Evolutionary conservation across 37 sponge, comb jelly and placozoan genomes (phyloP).

Genomic region (Eunapius fragilis): DNA sequence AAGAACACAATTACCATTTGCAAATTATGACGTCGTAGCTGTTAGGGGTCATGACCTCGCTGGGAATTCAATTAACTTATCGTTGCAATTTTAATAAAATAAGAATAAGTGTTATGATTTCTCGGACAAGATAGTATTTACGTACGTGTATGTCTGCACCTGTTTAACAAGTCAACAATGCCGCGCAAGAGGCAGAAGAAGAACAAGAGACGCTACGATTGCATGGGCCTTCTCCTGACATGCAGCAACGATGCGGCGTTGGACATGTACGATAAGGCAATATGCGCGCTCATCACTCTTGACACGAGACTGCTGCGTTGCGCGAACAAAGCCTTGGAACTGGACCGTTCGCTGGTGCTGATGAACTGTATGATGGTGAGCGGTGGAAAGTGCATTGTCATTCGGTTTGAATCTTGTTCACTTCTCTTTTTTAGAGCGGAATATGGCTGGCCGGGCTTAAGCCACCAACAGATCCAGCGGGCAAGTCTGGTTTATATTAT

Average conservation of each 20-base stretch:
- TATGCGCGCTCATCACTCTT: constrained; percentile 19
- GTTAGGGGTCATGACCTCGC: too few relatives aligned
- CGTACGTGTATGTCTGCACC: too few relatives aligned
- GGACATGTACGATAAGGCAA: constrained; percentile 27
- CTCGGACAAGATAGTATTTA: too few relatives aligned
- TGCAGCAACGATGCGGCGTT: constrained; percentile 39
- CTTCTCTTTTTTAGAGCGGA: constrained; percentile 5
- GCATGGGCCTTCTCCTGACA: constrained; percentile 28
- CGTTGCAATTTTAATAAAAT: too few relatives aligned
- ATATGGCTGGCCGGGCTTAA: constrained; percentile 2
- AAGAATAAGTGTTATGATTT: too few relatives aligned
- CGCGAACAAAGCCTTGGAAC: constrained; percentile 31
- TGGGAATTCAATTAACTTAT: too few relatives aligned
- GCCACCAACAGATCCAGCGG: constrained; percentile 29
- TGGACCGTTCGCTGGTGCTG: constrained; percentile 31
- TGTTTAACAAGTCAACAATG: too few relatives aligned
- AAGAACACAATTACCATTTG: too few relatives aligned
- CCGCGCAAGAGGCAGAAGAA: background rate
- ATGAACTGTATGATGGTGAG: constrained; percentile 52
- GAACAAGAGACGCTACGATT: background rate
- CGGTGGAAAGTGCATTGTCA: background rate
- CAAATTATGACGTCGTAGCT: too few relatives aligned
- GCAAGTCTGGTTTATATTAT: background rate
- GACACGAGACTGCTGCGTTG: constrained; percentile 8
- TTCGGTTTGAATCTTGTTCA: background rate